A percentile compares a stretch with the other conserved stretches of the same genome.
These are phyloP conservation scores for Cydia pomonella DNA, from an alignment of 1,140 invertebrate genomes.

Conservation along the genomic window DNA sequence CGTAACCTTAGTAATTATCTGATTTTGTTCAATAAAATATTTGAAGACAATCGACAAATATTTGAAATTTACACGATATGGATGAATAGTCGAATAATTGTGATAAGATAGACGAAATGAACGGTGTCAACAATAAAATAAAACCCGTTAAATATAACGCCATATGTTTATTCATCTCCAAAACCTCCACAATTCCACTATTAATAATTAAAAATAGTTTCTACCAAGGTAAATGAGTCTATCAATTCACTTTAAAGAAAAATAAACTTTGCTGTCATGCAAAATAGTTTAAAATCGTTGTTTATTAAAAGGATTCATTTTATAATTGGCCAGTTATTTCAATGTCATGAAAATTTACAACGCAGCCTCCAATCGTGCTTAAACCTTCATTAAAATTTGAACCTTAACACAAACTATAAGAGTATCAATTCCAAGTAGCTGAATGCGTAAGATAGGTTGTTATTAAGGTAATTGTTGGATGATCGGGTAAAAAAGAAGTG, in stretches of 20 bases:
- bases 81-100: too few species aligned
- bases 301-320: not conserved
- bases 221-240: conserved; percentile 16
- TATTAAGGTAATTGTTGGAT: not conserved
- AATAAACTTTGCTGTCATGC: not conserved
- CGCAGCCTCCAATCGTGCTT: not conserved
- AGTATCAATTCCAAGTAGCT: not conserved
- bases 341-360: not conserved
- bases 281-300: not conserved
- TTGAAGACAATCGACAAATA: too few species aligned
- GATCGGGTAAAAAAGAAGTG: conserved; percentile 9
- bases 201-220: conserved; percentile 30
- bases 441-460: not conserved
- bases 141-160: not conserved
- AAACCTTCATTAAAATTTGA: not conserved
- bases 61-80: too few species aligned
- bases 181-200: conserved; percentile 20
- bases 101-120: too few species aligned
- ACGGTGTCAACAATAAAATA: not conserved
- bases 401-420: not conserved
- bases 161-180: not conserved
- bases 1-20: too few species aligned
- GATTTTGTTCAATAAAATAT: too few species aligned
- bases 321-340: conserved; percentile 30
- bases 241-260: not conserved